Percentiles rank a stretch among this genome's conserved stretches.
phyloP scores from a whole-genome alignment of 2,113 vertebrate genomes.

The Phalacrocorax aristotelis region DNA sequence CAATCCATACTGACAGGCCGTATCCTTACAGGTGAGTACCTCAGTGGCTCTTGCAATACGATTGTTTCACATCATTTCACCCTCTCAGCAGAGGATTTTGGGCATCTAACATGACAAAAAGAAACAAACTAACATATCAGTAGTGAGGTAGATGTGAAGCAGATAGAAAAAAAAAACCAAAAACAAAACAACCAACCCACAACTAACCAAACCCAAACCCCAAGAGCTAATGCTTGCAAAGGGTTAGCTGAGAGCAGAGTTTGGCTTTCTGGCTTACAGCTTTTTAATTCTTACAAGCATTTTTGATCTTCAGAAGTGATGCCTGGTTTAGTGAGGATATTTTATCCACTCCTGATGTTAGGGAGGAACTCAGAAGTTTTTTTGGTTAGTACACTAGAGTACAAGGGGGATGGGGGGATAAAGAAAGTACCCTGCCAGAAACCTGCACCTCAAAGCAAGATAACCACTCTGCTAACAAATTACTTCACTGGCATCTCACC shows the following conservation, averaged over 20 bases:
- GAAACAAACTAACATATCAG: neutral
- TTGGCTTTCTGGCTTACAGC: neutral
- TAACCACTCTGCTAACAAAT: conserved; percentile 46
- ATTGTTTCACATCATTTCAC: neutral
- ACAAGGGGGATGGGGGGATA: accelerated
- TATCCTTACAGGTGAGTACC: neutral
- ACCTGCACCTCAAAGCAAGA: conserved; percentile 18
- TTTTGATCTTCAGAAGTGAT: neutral
- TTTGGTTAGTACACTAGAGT: neutral
- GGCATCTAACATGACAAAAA: neutral
- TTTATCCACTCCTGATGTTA: neutral
- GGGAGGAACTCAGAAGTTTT: neutral
- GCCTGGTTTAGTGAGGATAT: neutral
- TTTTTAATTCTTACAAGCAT: neutral
- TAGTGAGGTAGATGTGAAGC: neutral
- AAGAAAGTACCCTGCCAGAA: neutral
- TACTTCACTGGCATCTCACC: conserved; percentile 32
- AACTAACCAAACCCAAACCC: neutral
- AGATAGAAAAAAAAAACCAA: neutral
- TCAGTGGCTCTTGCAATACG: neutral
- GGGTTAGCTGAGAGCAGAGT: neutral
- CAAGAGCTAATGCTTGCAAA: neutral
- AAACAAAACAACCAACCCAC: neutral
- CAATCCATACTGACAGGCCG: neutral
- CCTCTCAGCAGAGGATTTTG: neutral